Base-by-base conservation (phyloP, 1,140 invertebrate genomes). In the Neodiprion virginianus region DNA sequence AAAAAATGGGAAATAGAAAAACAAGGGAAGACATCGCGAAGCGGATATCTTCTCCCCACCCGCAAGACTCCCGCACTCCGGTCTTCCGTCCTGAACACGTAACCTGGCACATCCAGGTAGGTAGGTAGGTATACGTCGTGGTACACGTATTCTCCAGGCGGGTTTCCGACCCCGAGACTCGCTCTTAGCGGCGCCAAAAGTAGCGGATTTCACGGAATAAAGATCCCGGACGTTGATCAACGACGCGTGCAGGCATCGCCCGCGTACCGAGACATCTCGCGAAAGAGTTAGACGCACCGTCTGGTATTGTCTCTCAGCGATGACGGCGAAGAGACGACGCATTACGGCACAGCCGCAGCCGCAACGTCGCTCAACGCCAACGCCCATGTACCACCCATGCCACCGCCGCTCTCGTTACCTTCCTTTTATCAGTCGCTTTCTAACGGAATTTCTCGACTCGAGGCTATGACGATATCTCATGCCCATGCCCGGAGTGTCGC, bases 391-490 rank as follows among this genome's bases (percentile, higher is more conserved):
- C 28, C 28, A 40, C 28, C 53, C 5, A 5, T 40, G 28, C 28
- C 28, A 40, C 28, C 53, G n/a, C 53, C 4, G 4, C 2, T 12
- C 11, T 61, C 53, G 53, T 61, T 61, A 61, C 53, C 1, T 61
- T 61, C 53, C 53, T 61, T 61, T 61, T 61, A 61, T 61, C 53
- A 61, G 53, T 61, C 53, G 53, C 53, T 61, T 61, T 61, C 53
- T 61, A 61, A 61, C 53, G 53, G 53, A 61, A 61, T 61, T 61
- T 61, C 53, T 61, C 7, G 53, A 61, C 53, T 61, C 53, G 53
- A 61, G 53, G 53, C 53, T 61, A 61, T 8, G 28, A 40, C 28
- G 53, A 61, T 61, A 61, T 61, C 53, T 12, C 53, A 11, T 12
- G 53, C 53, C n/a, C 53, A n/a, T 61, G 53, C 53, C 1, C 53